Base-by-base conservation (phyloP, 2,888 invertebrate genomes). In the Stenodera caucasica region DNA sequence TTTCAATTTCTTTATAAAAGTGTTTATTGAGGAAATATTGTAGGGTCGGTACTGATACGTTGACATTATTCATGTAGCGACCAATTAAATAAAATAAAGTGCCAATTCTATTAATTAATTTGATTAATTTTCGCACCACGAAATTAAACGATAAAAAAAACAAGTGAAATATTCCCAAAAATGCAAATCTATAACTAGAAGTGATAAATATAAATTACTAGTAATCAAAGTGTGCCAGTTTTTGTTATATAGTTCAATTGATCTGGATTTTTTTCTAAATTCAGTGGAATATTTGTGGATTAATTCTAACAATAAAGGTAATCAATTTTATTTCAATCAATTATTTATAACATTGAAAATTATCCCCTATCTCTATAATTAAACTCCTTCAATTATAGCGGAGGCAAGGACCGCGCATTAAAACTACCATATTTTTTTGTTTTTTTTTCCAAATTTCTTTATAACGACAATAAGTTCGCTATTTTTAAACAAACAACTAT, bases 1-100 rank as follows among this genome's bases (percentile, higher is more conserved):
- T n/a, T n/a, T n/a, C n/a, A n/a, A n/a, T n/a, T n/a, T n/a, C n/a
- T n/a, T n/a, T n/a, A n/a, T n/a, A n/a, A n/a, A n/a, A n/a, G n/a
- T n/a, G n/a, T n/a, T n/a, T n/a, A n/a, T n/a, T n/a, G n/a, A n/a
- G n/a, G n/a, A n/a, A n/a, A n/a, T n/a, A n/a, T n/a, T n/a, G n/a
- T 45, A 21, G 18, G 45, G 45, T 12, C 11, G 26, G 26, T 26
- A 7, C 26, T 5, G 7, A 49, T 53, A 59, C 60, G 51, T 50
- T 54, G 35, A 60, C 55, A 63, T 61, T 63, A n/a, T 65, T 55
- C 29, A 65, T 65, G 65, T 65, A 65, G 65, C 50, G 45, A 51
- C 51, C 45, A 45, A 45, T 45, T 11, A 45, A 45, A 45, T 11
- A 12, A 45, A 45, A 9, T n/a, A n/a, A 45, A 45, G 45, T 45